Percentiles rank a stretch among this genome's conserved stretches.
Evolutionary conservation across 2,113 vertebrate genomes (phyloP).

Genomic region (Limnothrissa miodon): DNA sequence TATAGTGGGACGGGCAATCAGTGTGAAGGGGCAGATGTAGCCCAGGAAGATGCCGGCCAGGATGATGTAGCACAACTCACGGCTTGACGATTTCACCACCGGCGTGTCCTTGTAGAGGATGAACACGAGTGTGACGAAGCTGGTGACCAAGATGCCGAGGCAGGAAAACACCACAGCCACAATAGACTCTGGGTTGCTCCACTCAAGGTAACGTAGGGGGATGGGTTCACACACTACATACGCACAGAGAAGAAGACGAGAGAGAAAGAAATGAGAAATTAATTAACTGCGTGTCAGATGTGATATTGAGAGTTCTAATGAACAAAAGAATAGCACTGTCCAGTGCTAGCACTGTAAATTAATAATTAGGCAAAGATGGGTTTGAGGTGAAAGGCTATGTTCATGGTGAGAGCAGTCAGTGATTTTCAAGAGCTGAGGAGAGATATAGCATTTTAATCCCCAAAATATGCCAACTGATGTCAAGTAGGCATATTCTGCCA

Average conservation of each 20-base stretch:
- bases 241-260: not conserved
- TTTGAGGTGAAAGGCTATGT: not conserved
- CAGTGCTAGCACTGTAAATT: not conserved
- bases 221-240: conserved; percentile 84
- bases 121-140: conserved; percentile 97
- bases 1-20: conserved; percentile 89
- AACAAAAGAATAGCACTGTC: not conserved
- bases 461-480: not conserved
- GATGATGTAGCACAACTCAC: conserved; percentile 98
- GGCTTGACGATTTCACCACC: conserved; percentile 98
- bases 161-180: conserved; percentile 96
- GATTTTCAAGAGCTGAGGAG: not conserved
- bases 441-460: not conserved
- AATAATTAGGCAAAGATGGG: not conserved
- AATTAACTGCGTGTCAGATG: not conserved
- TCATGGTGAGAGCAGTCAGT: not conserved
- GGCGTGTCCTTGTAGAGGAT: conserved; percentile 96
- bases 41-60: conserved; percentile 95
- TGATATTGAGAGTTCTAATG: not conserved
- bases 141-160: conserved; percentile 93
- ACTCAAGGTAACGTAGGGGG: conserved; percentile 88
- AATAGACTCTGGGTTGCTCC: conserved; percentile 93
- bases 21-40: conserved; percentile 95
- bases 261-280: not conserved
- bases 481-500: not conserved